These are phyloP conservation scores for Pipra filicauda DNA, from an alignment of 2,113 vertebrate species.

Conservation along the genomic window DNA sequence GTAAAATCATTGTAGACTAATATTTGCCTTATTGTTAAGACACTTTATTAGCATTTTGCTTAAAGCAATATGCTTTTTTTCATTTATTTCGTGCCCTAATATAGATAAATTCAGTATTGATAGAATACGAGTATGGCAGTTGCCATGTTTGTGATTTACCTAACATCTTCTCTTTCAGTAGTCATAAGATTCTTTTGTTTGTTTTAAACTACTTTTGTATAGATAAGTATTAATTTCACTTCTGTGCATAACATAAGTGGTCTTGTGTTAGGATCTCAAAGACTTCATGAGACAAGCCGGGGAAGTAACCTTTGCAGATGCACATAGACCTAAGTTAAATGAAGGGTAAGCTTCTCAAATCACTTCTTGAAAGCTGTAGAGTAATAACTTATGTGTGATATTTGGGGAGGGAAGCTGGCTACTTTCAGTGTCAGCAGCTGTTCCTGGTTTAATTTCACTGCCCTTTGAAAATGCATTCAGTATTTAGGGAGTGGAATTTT, in stretches of 20 bases:
- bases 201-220: constrained; percentile 2
- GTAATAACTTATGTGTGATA: rapidly evolving
- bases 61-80: constrained; percentile 73
- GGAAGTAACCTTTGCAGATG: constrained; percentile 97
- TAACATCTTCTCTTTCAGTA: constrained; percentile 82
- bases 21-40: constrained; percentile 66
- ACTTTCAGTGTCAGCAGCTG: not conserved
- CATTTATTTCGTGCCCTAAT: constrained; percentile 81
- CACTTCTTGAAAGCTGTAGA: not conserved
- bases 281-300: constrained; percentile 99
- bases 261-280: constrained; percentile 94
- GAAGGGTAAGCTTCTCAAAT: constrained; percentile 83
- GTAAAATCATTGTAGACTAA: constrained; percentile 54
- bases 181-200: constrained; percentile 67
- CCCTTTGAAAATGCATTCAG: not conserved
- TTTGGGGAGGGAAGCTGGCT: not conserved
- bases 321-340: constrained; percentile 94
- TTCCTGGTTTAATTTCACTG: not conserved
- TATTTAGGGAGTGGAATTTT: not conserved
- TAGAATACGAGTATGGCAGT: constrained; percentile 75
- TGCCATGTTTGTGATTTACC: constrained; percentile 76
- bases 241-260: constrained; percentile 66
- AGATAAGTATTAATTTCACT: not conserved
- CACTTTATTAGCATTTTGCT: constrained; percentile 69
- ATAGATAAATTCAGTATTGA: constrained; percentile 70